Conservation (phyloP, 2,797 vertebrate species). For the Hydrophis major region DNA sequence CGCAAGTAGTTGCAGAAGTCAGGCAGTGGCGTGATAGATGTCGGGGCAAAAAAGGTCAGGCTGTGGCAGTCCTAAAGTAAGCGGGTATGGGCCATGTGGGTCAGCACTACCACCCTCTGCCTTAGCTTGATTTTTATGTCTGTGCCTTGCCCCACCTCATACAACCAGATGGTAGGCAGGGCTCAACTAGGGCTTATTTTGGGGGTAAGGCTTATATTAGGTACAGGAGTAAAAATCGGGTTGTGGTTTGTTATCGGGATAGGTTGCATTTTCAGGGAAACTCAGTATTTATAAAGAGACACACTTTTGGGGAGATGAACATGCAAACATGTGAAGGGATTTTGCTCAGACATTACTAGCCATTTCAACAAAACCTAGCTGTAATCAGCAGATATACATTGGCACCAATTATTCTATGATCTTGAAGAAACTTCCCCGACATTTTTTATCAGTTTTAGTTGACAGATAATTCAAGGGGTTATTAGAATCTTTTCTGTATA, state of each 20-base stretch:
- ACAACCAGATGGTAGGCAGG: not conserved
- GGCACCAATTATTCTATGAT: not conserved
- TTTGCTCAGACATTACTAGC: not conserved
- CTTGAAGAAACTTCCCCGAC: not conserved
- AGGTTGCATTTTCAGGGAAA: not conserved
- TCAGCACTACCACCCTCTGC: not conserved
- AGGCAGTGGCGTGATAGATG: not conserved
- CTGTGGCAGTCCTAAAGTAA: not conserved
- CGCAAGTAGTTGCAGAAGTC: too few relatives aligned
- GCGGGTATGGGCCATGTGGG: not conserved
- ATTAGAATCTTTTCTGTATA: not conserved
- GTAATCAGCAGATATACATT: not conserved
- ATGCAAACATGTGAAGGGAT: not conserved
- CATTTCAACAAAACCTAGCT: not conserved
- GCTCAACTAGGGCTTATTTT: not conserved
- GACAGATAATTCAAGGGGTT: not conserved
- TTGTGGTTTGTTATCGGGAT: not conserved
- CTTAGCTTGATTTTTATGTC: not conserved
- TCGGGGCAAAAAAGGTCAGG: not conserved
- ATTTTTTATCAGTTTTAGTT: not conserved
- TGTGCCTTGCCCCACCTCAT: not conserved
- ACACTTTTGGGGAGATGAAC: not conserved
- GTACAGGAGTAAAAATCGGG: not conserved
- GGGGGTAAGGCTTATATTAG: not conserved
- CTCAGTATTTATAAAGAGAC: not conserved